Evolutionary conservation across 1,140 invertebrate genomes (phyloP), one percentile per base, ranked within the genome.

Genomic region (Drosophila lowei): DNA sequence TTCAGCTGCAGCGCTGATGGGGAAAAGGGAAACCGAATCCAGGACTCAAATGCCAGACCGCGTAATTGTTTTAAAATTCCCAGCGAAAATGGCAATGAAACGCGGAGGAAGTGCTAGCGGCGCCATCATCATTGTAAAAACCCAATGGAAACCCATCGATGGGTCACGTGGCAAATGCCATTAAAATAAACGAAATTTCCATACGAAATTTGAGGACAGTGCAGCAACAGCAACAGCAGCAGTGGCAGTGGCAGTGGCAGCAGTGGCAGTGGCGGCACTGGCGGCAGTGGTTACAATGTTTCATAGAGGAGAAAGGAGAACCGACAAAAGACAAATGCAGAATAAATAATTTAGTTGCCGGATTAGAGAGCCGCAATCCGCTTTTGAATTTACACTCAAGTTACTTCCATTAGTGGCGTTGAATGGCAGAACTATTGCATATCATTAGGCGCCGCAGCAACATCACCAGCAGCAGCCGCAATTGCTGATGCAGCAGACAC

Each of bases 11-110:
- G 18, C 18, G 18, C 28, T 28, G 7, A 28, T 28, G 30, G 11
- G 34, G 9, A 13, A 11, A 38, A 38, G 13, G 9, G 9, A 5
- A 13, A 52, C 23, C 44, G 47, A 53, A 55, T 50, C 58, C 73
- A 71, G 73, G 34, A 78, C 77, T 80, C 83, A 83, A 88, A 88
- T 86, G 66, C 72, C 41, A 88, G 59, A 83, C 83, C 83, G 67
- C 78, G 83, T 86, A 86, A 86, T 86, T 83, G 83, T 88, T 88
- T 86, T 88, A 88, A 86, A 86, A 88, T 79, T 71, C 75, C 77
- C 73, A 76, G 67, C 41, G 63, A 62, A 77, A 81, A 65, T 49
- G 66, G 67, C 71, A 64, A 42, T 61, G 59, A 66, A 57, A 18
- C 49, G 30, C 55, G 41, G 23, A 25, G 23, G 23, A 25, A 25